Conservation (phyloP, 2,888 invertebrate genomes). For the Zaprionus obscuricornis region DNA sequence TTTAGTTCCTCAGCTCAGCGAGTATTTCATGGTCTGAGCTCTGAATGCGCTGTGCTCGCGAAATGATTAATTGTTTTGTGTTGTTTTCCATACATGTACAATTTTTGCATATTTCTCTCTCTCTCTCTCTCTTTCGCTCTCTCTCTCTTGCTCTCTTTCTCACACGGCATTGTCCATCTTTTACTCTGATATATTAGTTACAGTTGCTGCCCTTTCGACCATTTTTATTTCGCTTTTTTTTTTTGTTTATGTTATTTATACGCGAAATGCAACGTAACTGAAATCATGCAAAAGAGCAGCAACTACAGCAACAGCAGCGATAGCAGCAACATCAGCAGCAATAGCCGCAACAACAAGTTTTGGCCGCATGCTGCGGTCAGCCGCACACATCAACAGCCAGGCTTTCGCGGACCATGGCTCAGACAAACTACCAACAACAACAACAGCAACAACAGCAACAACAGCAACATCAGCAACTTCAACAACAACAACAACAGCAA, state of each 20-base stretch:
- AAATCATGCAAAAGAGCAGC: conserved; percentile 23
- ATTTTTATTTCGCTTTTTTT: conserved; percentile 21
- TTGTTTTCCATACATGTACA: not conserved
- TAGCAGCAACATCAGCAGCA: conserved; percentile 17
- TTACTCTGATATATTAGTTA: conserved; percentile 67
- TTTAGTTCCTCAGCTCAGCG: too few species aligned
- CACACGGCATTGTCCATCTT: not conserved
- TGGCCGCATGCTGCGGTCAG: conserved; percentile 71
- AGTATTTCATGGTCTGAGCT: too few species aligned
- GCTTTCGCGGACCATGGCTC: conserved; percentile 39
- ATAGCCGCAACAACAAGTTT: conserved; percentile 22
- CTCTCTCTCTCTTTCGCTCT: not conserved
- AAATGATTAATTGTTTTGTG: conserved; percentile 6
- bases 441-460: conserved; percentile 15
- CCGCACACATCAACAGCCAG: conserved; percentile 72
- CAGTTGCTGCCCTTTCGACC: conserved; percentile 46
- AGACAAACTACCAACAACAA: conserved; percentile 21
- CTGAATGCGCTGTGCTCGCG: too few species aligned
- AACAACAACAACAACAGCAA: conserved; percentile 15
- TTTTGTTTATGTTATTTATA: conserved; percentile 44
- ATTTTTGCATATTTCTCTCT: conserved; percentile 19
- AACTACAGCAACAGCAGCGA: conserved; percentile 21
- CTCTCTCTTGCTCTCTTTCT: not conserved
- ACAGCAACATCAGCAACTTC: conserved; percentile 15
- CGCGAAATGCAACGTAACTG: conserved; percentile 42